These are phyloP conservation scores for Acrocyrtus sp. DNA, from an alignment of 2,888 invertebrate genomes.

Conservation along the genomic window DNA sequence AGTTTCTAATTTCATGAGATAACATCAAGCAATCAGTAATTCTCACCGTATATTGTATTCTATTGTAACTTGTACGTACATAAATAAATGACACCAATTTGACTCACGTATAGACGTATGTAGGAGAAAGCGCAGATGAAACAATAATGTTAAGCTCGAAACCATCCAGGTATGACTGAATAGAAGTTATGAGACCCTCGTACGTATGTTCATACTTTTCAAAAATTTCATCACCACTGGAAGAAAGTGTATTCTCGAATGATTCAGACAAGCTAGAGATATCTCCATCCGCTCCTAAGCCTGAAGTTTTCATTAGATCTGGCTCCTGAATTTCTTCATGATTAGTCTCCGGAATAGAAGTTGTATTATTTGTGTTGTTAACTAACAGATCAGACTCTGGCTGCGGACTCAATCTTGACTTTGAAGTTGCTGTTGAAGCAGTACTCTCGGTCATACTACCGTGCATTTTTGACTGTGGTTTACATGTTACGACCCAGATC, in stretches of 20 bases:
- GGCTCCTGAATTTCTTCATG: slow-evolving; percentile 10
- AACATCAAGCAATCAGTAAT: slow-evolving; percentile 5
- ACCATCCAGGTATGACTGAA: slow-evolving; percentile 59
- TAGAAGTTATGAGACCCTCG: slow-evolving; percentile 60
- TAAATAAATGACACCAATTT: neutral
- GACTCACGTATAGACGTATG: slow-evolving; percentile 60
- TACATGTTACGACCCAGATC: slow-evolving; percentile 57
- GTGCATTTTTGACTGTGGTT: slow-evolving; percentile 35
- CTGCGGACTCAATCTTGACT: slow-evolving; percentile 33
- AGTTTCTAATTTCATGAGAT: slow-evolving; percentile 63
- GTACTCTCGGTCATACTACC: slow-evolving; percentile 32
- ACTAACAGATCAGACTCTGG: slow-evolving; percentile 20
- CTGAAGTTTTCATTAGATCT: slow-evolving; percentile 4
- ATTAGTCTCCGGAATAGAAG: slow-evolving; percentile 2
- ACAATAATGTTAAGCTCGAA: slow-evolving; percentile 60
- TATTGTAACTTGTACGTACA: neutral
- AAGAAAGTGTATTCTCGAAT: slow-evolving; percentile 20
- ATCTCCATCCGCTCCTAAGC: slow-evolving; percentile 27
- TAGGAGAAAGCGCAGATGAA: slow-evolving; percentile 59
- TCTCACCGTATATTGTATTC: no score
- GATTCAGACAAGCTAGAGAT: slow-evolving; percentile 30
- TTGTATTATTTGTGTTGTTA: no score
- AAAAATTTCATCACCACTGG: slow-evolving; percentile 47
- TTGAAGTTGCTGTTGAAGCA: slow-evolving; percentile 37
- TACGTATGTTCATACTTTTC: slow-evolving; percentile 56